These are phyloP conservation scores for Aphyosemion australe DNA, from an alignment of 2,113 vertebrate species.

Conservation along the genomic window DNA sequence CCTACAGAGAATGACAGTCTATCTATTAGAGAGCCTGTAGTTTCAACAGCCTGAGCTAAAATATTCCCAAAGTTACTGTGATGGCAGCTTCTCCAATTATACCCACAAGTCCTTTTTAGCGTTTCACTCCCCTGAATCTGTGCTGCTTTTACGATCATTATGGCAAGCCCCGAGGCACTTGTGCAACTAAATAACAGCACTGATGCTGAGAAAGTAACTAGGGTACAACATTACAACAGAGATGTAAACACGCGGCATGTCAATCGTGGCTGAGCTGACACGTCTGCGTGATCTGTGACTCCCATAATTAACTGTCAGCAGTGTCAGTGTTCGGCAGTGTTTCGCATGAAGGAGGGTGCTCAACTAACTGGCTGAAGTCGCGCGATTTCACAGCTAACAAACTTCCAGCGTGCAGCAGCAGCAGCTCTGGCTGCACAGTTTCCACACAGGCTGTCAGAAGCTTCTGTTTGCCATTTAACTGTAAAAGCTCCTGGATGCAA, in stretches of 20 bases:
- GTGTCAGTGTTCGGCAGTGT: slow-evolving; percentile 58
- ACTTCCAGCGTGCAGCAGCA: slow-evolving; percentile 40
- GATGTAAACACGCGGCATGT: slow-evolving; percentile 70
- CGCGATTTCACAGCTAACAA: slow-evolving; percentile 60
- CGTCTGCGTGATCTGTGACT: slow-evolving; percentile 74
- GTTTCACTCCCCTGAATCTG: slow-evolving; percentile 65
- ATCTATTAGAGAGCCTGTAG: slow-evolving; percentile 44
- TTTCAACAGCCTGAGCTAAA: slow-evolving; percentile 59
- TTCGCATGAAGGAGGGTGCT: slow-evolving; percentile 70
- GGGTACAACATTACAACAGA: slow-evolving; percentile 73
- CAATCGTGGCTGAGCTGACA: slow-evolving; percentile 68
- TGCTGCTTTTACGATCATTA: slow-evolving; percentile 78
- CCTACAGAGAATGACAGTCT: slow-evolving; percentile 48
- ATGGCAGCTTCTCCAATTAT: slow-evolving; percentile 75
- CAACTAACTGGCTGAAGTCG: slow-evolving; percentile 72
- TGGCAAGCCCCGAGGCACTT: slow-evolving; percentile 73
- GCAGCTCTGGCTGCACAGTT: slow-evolving; percentile 47
- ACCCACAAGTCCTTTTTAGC: slow-evolving; percentile 60
- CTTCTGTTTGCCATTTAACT: slow-evolving; percentile 26
- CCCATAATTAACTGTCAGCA: slow-evolving; percentile 80
- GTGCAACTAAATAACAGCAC: slow-evolving; percentile 64
- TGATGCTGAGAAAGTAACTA: slow-evolving; percentile 60
- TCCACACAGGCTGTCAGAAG: slow-evolving; percentile 22
- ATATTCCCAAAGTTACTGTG: slow-evolving; percentile 55
- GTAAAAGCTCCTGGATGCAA: slow-evolving; percentile 19